phyloP scores from a whole-genome alignment of 2,797 vertebrate species.

The Clarias laeviceps region DNA sequence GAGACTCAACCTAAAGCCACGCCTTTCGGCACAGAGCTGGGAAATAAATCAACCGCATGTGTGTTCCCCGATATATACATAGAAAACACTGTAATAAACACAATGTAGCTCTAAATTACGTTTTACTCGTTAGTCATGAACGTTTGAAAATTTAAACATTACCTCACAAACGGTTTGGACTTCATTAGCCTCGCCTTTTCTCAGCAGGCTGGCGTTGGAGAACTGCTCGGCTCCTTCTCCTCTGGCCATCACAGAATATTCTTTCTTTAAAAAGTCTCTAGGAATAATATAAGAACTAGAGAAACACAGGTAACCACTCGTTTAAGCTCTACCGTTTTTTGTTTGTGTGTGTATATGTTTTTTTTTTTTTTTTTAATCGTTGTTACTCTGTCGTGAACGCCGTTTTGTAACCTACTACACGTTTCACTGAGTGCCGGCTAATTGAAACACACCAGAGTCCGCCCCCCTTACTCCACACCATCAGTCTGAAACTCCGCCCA shows the following conservation, averaged over 20 bases:
- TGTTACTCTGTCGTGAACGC: not conserved
- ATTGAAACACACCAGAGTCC: not conserved
- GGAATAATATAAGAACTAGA: not conserved
- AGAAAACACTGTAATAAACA: not conserved
- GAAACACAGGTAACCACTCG: not conserved
- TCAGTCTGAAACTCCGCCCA: not conserved
- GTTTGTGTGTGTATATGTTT: not conserved
- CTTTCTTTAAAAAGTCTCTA: not conserved
- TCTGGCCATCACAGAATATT: constrained; percentile 70
- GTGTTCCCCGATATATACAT: not conserved
- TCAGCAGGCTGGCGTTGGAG: constrained; percentile 72
- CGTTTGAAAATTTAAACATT: not conserved
- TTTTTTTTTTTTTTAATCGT: not conserved
- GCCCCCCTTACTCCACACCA: not conserved
- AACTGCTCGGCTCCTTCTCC: constrained; percentile 77
- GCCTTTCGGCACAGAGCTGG: not conserved
- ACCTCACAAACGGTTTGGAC: constrained; percentile 66
- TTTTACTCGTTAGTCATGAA: not conserved
- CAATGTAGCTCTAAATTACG: no score
- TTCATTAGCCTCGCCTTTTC: constrained; percentile 60
- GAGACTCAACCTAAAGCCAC: not conserved
- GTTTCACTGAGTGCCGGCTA: not conserved
- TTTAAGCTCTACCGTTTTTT: not conserved
- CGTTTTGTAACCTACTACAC: not conserved
- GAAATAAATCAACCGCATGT: not conserved